Base-by-base conservation (phyloP, 1,140 invertebrate species). In the Pectinophora gossypiella region DNA sequence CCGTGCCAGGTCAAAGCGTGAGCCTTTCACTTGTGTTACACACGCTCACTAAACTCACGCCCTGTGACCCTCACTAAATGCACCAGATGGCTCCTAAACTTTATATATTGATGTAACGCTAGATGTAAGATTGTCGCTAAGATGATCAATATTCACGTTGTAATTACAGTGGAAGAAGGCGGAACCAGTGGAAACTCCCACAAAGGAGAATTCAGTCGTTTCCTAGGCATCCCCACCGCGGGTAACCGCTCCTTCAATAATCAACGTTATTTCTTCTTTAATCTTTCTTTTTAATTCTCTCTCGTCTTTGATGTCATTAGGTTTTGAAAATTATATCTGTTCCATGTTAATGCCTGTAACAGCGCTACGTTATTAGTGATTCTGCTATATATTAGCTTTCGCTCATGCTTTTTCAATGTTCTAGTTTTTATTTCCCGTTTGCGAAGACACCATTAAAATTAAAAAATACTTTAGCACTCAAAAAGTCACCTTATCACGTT, bases 1-100 rank as follows among this genome's bases (percentile, higher is more conserved):
- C 93, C 58, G 91, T 95, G 78, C 92, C 94, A 93, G 93, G 92
- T 93, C 91, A 90, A 89, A 63, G 56, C 64, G 66, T 68, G 70
- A 55, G 59, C n/a, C n/a, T n/a, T n/a, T n/a, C n/a, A n/a, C n/a
- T n/a, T n/a, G n/a, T n/a, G n/a, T n/a, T n/a, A 1, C 42, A 19
- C 19, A 21, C 18, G 13, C 19, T 18, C 10, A 19, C 42, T 20
- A 20, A 44, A 5, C 42, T 21, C 9, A 84, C 79, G 63, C 61
- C 59, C 51, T 72, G 57, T 67, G 56, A 63, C n/a, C n/a, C n/a
- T n/a, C n/a, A n/a, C n/a, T n/a, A n/a, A n/a, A n/a, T n/a, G n/a
- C n/a, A n/a, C n/a, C n/a, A n/a, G n/a, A n/a, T n/a, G n/a, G n/a
- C n/a, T n/a, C n/a, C n/a, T n/a, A n/a, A n/a, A n/a, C n/a, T n/a